A percentile compares a stretch with the other conserved stretches of the same genome.
Conservation (phyloP, 2,888 invertebrate species). For the Diplazon laetatorius region DNA sequence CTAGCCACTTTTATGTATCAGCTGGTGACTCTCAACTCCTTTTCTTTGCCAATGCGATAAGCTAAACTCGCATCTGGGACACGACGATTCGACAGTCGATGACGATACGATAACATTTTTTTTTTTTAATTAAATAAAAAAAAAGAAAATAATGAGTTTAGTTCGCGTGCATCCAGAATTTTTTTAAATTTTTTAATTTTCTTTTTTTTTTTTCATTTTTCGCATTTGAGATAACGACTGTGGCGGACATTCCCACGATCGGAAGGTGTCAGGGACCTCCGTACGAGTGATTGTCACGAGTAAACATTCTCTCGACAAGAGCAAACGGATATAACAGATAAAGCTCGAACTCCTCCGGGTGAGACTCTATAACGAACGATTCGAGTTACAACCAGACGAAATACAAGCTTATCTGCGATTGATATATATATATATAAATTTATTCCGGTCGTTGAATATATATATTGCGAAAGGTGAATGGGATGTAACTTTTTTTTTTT, state of each 20-base stretch:
- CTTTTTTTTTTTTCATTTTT: not conserved
- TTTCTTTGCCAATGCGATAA: conserved; percentile 14
- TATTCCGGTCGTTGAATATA: conserved; percentile 50
- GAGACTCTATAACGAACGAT: conserved; percentile 32
- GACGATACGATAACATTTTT: too few species aligned
- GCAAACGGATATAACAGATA: conserved; percentile 63
- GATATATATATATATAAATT: conserved; percentile 58
- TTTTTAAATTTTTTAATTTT: too few species aligned
- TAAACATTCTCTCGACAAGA: conserved; percentile 60
- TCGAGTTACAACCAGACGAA: conserved; percentile 63
- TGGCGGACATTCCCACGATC: conserved; percentile 60
- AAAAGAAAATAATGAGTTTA: too few species aligned
- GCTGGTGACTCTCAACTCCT: conserved; percentile 43
- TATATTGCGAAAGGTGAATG: conserved; percentile 39
- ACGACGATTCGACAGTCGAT: not conserved
- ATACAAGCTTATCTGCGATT: conserved; percentile 63
- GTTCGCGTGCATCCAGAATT: too few species aligned
- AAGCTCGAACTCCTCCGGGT: conserved; percentile 50
- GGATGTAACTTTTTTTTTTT: too few species aligned
- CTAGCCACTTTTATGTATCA: conserved; percentile 54
- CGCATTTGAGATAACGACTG: conserved; percentile 25
- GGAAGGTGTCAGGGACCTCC: conserved; percentile 57
- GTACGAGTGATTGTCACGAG: conserved; percentile 51
- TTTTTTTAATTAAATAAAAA: too few species aligned
- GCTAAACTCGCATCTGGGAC: conserved; percentile 30